These are phyloP conservation scores for Formica aserva DNA, from an alignment of 2,888 invertebrate species.

Conservation along the genomic window DNA sequence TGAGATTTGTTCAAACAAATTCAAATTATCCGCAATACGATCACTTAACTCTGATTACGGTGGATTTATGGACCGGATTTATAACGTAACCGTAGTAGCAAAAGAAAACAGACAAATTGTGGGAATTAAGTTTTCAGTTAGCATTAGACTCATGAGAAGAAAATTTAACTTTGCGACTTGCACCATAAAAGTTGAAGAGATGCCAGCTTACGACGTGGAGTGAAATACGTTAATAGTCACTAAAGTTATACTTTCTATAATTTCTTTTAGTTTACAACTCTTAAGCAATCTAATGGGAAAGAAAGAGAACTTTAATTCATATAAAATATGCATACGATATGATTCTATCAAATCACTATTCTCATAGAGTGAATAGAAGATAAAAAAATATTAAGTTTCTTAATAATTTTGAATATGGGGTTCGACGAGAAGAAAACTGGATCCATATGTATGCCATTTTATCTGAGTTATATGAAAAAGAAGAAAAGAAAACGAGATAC, in stretches of 20 bases:
- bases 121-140: background rate
- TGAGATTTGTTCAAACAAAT: slow-evolving; percentile 5
- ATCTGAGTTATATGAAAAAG: background rate
- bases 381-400: background rate
- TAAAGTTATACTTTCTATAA: background rate
- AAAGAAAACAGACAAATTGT: background rate
- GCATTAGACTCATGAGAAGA: background rate
- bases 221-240: background rate
- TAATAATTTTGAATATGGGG: background rate
- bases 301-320: background rate
- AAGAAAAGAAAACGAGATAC: background rate
- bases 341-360: background rate
- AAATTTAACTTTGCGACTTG: background rate
- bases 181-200: background rate
- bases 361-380: background rate
- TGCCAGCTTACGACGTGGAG: background rate
- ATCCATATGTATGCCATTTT: background rate
- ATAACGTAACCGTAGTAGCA: background rate
- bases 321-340: background rate
- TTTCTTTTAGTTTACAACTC: background rate
- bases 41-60: background rate
- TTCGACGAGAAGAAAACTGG: background rate
- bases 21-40: background rate
- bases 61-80: slow-evolving; percentile 5
- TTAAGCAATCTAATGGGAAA: background rate